Conservation (phyloP, 2,113 vertebrate genomes). For the Bubo blakistoni region DNA sequence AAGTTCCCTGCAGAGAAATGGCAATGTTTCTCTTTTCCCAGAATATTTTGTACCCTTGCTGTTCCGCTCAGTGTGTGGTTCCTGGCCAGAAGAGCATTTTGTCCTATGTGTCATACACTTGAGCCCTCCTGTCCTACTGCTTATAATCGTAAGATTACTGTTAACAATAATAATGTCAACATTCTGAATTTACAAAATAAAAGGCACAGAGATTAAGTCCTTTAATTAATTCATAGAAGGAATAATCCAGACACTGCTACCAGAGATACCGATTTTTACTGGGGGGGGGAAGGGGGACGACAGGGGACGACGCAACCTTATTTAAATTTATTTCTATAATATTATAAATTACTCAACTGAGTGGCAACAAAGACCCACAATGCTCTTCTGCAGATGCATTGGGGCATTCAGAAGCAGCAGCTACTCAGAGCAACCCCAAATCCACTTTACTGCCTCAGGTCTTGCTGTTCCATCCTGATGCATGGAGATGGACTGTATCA, state of each 20-base stretch:
- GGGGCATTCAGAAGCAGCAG: background rate
- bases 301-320: no score
- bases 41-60: background rate
- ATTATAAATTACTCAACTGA: background rate
- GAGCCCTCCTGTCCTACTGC: conserved; percentile 22
- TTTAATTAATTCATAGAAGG: conserved; percentile 14
- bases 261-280: background rate
- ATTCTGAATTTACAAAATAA: conserved; percentile 26
- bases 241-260: background rate
- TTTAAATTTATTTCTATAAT: background rate
- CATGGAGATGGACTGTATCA: background rate
- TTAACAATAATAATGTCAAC: background rate
- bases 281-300: no score
- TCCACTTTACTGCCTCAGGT: no score
- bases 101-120: background rate
- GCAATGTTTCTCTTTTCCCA: background rate
- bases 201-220: background rate
- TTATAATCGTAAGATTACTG: background rate
- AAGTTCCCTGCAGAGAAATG: background rate
- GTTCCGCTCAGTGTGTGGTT: background rate
- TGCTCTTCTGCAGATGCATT: background rate
- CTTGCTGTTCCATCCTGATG: rapidly evolving
- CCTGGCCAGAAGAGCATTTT: conserved; percentile 13
- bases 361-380: background rate
- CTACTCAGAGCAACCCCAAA: background rate